phyloP scores from a whole-genome alignment of 2,797 vertebrate species.

The Melopsittacus undulatus region DNA sequence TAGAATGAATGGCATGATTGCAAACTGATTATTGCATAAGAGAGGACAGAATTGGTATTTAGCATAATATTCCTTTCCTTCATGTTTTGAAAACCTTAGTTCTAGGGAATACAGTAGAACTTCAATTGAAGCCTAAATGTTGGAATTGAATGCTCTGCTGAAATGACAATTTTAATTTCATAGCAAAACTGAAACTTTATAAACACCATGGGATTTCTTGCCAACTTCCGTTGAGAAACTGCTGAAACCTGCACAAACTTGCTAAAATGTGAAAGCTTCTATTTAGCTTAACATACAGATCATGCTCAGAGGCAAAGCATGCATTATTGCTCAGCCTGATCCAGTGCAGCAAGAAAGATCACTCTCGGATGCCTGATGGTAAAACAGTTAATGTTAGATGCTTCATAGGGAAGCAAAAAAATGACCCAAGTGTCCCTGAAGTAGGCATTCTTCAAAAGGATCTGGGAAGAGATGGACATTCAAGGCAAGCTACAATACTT shows the following conservation, averaged over 20 bases:
- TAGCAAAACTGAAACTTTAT: conserved; percentile 1
- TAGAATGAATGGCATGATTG: conserved; percentile 35
- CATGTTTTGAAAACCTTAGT: conserved; percentile 20
- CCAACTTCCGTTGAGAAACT: not conserved
- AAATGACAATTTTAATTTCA: conserved; percentile 35
- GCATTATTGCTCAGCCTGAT: not conserved
- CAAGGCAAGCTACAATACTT: not conserved
- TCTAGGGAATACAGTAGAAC: conserved; percentile 27
- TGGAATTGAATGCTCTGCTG: conserved; percentile 31
- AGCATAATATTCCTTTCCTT: conserved; percentile 37
- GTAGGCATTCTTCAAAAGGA: not conserved
- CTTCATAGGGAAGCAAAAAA: not conserved
- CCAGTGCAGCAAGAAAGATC: not conserved
- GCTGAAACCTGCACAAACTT: conserved; percentile 30
- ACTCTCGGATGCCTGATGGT: not conserved
- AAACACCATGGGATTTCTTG: not conserved
- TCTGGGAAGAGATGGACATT: not conserved
- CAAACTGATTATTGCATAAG: conserved; percentile 35
- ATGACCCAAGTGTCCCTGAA: not conserved
- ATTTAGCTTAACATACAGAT: not conserved
- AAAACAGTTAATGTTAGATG: not conserved
- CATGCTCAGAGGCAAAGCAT: not conserved
- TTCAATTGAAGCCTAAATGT: conserved; percentile 50
- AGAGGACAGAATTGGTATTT: conserved; percentile 31
- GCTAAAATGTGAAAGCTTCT: not conserved